Evolutionary conservation across 2,888 invertebrate genomes (phyloP).

Genomic region (Dasypolia templi): DNA sequence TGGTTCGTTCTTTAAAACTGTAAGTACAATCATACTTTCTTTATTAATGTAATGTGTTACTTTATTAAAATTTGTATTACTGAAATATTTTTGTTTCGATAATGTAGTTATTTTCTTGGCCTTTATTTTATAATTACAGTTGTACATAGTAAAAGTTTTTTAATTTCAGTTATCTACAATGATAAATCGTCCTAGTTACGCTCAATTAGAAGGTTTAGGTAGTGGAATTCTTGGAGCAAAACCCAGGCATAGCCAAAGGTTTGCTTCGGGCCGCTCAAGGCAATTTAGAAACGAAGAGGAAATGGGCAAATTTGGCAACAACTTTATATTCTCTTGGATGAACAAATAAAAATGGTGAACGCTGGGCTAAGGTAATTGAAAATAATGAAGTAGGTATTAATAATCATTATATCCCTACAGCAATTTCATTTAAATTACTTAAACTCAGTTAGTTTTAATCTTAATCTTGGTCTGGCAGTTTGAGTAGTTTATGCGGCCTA

Average conservation of each 20-base stretch:
- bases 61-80: no score
- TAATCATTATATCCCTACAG: neutral
- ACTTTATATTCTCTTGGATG: no score
- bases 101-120: neutral
- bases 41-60: no score
- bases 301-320: no score
- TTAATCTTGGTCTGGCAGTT: no score
- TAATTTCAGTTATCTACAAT: constrained; percentile 12
- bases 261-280: constrained; percentile 6
- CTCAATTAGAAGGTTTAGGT: constrained; percentile 14
- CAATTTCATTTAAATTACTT: neutral
- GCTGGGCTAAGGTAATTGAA: constrained; percentile 18
- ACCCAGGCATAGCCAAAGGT: constrained; percentile 1
- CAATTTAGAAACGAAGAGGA: constrained; percentile 7
- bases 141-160: neutral
- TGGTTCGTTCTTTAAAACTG: no score
- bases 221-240: constrained; percentile 12
- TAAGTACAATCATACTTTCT: no score
- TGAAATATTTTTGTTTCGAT: neutral
- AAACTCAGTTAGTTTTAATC: no score
- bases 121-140: neutral
- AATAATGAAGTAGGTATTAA: neutral
- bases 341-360: constrained; percentile 4
- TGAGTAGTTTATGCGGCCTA: no score
- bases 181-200: neutral